Percentiles rank a stretch among this genome's conserved stretches.
These are phyloP conservation scores for Microplitis mediator DNA, from an alignment of 1,140 invertebrate genomes.

Conservation along the genomic window DNA sequence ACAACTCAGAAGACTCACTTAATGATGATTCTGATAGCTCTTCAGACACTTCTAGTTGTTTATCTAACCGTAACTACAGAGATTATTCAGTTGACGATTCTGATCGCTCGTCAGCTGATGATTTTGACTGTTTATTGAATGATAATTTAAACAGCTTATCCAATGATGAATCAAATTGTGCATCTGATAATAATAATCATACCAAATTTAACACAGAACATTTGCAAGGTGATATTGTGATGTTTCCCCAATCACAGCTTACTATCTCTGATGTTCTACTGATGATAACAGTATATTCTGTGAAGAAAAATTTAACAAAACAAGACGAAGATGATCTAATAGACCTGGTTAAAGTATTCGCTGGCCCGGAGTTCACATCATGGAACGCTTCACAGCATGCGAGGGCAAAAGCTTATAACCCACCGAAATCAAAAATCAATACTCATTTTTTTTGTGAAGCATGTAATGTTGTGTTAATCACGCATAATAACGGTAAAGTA, in stretches of 20 bases:
- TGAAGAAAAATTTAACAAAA: not conserved
- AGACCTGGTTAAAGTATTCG: constrained; percentile 8
- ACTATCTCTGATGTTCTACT: constrained; percentile 21
- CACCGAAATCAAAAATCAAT: constrained; percentile 20
- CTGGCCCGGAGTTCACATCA: constrained; percentile 16
- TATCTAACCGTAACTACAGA: too few species aligned
- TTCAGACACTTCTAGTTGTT: too few species aligned
- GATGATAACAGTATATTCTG: constrained; percentile 1
- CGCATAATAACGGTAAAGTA: not conserved
- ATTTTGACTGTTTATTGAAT: too few species aligned
- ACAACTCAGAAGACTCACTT: too few species aligned
- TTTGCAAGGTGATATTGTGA: not conserved
- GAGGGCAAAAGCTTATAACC: constrained; percentile 21
- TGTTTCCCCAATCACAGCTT: constrained; percentile 17
- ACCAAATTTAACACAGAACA: constrained; percentile 6
- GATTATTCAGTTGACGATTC: too few species aligned
- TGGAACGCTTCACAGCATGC: constrained; percentile 24
- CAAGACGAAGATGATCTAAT: constrained; percentile 13
- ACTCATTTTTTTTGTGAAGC: constrained; percentile 20
- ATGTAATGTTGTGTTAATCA: not conserved
- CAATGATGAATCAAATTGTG: not conserved
- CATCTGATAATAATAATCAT: too few species aligned
- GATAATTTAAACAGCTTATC: not conserved
- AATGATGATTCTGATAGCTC: too few species aligned
- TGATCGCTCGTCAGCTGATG: too few species aligned